Percentiles rank a stretch among this genome's conserved stretches.
phyloP scores from a whole-genome alignment of 2,113 vertebrate genomes.

The Colaptes auratus region DNA sequence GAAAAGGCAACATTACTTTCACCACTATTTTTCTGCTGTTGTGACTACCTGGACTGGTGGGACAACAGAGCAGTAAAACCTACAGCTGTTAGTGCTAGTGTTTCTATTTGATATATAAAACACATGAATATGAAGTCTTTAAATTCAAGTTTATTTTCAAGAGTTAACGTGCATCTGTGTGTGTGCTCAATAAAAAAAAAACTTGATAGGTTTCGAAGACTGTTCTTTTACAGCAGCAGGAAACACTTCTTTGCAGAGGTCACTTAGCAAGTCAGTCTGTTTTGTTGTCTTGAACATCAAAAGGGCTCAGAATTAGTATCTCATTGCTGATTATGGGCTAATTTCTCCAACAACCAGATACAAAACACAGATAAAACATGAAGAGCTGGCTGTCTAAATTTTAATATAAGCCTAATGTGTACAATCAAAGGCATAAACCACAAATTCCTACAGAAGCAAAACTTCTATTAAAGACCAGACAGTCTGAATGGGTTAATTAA shows the following conservation, averaged over 20 bases:
- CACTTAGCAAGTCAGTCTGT: not conserved
- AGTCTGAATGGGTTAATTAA: conserved; percentile 46
- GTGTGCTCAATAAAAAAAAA: not conserved
- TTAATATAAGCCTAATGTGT: not conserved
- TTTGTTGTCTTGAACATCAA: not conserved
- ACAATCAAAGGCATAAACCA: conserved; percentile 8
- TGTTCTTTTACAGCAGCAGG: not conserved
- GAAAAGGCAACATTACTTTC: not conserved
- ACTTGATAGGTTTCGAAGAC: not conserved
- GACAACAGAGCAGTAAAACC: not conserved
- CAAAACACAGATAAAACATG: not conserved
- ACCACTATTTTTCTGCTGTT: not conserved
- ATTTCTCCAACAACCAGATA: conserved; percentile 7
- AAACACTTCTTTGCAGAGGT: not conserved
- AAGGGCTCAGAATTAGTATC: not conserved
- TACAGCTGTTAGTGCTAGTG: not conserved
- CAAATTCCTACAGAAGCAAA: conserved; percentile 31
- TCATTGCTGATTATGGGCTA: not conserved
- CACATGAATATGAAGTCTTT: not conserved
- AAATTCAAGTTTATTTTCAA: not conserved
- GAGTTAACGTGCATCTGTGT: not conserved
- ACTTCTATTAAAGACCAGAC: conserved; percentile 38
- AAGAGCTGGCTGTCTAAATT: not conserved
- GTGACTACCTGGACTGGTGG: not conserved
- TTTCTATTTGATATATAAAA: not conserved